Conservation (phyloP, 2,797 vertebrate genomes). For the Siniperca obscura region DNA sequence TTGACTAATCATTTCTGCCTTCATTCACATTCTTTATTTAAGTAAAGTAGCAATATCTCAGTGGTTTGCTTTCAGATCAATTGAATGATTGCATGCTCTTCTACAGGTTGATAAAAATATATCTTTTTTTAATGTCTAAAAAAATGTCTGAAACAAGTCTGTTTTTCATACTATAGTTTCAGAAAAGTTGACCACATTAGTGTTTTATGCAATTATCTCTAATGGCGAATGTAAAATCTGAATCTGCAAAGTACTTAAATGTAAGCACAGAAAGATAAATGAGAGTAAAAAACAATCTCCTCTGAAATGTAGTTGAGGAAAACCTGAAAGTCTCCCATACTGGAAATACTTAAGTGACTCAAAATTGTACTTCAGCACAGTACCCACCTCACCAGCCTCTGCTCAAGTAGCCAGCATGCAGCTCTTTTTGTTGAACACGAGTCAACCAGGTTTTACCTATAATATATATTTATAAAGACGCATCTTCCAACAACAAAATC, state of each 20-base stretch:
- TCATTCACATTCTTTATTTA: neutral
- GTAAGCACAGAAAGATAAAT: neutral
- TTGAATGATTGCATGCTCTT: neutral
- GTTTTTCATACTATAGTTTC: neutral
- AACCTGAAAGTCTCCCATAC: neutral
- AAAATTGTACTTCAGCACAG: neutral
- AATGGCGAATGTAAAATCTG: neutral
- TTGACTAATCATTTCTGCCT: neutral
- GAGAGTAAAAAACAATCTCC: too few relatives aligned
- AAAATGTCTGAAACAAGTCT: neutral
- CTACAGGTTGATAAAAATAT: neutral
- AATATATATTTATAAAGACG: slow-evolving; percentile 22
- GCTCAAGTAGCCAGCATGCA: neutral
- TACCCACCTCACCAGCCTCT: neutral
- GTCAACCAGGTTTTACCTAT: neutral
- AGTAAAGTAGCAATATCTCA: neutral
- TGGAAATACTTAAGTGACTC: neutral
- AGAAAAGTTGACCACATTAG: neutral
- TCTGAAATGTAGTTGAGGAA: neutral
- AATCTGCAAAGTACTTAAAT: neutral
- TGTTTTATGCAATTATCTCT: neutral
- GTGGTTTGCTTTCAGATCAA: neutral
- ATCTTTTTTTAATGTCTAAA: neutral
- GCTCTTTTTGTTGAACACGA: neutral
- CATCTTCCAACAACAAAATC: slow-evolving; percentile 20